Evolutionary conservation across 2,888 invertebrate genomes (phyloP).

Genomic region (Tethea ocularis): DNA sequence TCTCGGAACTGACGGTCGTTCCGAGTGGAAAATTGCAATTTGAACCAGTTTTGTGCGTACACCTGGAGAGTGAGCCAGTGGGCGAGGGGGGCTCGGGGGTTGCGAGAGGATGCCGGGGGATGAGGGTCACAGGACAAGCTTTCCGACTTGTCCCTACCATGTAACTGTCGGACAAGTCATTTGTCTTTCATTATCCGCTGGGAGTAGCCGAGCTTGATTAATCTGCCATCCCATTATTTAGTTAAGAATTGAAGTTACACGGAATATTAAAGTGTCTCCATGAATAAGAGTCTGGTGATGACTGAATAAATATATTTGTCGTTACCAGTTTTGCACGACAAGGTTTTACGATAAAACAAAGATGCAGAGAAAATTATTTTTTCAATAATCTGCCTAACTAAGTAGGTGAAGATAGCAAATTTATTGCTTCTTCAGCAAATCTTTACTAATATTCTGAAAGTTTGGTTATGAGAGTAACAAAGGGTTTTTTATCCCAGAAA

Average conservation of each 20-base stretch:
- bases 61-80: background rate
- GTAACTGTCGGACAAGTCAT: constrained; percentile 11
- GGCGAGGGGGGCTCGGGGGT: background rate
- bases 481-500: too few relatives aligned
- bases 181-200: constrained; percentile 16
- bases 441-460: too few relatives aligned
- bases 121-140: background rate
- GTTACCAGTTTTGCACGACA: background rate
- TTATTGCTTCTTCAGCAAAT: too few relatives aligned
- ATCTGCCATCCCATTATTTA: constrained; percentile 14
- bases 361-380: background rate
- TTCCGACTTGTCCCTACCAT: background rate
- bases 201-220: constrained; percentile 11
- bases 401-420: too few relatives aligned
- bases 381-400: too few relatives aligned
- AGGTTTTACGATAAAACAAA: too few relatives aligned
- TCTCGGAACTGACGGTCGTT: background rate
- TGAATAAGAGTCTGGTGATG: constrained; percentile 4
- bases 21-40: constrained; percentile 13
- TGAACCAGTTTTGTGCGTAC: constrained; percentile 13
- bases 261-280: constrained; percentile 4
- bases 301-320: background rate
- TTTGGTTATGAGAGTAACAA: too few relatives aligned
- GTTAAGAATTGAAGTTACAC: constrained; percentile 8
- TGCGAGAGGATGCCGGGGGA: background rate